These are phyloP conservation scores for Malacoctenus gilli DNA, from an alignment of 2,797 vertebrate genomes.

Conservation along the genomic window DNA sequence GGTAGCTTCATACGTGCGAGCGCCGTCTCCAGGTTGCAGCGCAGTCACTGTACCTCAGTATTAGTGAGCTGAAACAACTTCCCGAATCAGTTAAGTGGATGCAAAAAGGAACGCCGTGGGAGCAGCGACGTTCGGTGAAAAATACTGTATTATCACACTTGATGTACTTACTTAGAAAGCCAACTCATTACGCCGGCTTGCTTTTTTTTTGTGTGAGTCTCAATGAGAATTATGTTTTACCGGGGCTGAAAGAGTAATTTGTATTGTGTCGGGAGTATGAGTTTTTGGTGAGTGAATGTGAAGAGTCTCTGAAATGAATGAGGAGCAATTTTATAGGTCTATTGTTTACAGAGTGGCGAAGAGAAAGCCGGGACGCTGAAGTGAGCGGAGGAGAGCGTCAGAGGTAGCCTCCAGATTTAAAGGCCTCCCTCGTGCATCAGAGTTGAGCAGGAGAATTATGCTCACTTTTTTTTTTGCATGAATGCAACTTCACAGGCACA, in stretches of 20 bases:
- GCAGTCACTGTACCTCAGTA: too few relatives aligned
- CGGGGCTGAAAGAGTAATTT: conserved; percentile 52
- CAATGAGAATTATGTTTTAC: conserved; percentile 50
- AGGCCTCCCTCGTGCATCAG: conserved; percentile 9
- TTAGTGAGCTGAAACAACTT: conserved; percentile 1
- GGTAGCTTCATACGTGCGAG: too few relatives aligned
- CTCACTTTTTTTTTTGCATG: too few relatives aligned
- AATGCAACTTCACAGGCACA: conserved; percentile 8
- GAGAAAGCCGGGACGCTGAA: conserved; percentile 26
- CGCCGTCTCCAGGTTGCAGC: background rate
- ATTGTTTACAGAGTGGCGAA: conserved; percentile 52
- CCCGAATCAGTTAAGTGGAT: conserved; percentile 22
- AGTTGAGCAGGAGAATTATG: conserved; percentile 17
- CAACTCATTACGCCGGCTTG: conserved; percentile 42
- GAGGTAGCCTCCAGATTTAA: conserved; percentile 45
- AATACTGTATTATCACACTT: conserved; percentile 13
- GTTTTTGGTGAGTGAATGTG: conserved; percentile 47
- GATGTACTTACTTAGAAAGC: conserved; percentile 32
- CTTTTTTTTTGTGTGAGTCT: conserved; percentile 46
- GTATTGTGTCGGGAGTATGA: conserved; percentile 34
- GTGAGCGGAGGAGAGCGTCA: conserved; percentile 19
- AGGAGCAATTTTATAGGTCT: conserved; percentile 49
- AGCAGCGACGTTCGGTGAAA: conserved; percentile 10
- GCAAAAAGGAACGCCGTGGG: conserved; percentile 1
- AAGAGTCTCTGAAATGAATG: conserved; percentile 58